These are phyloP conservation scores for Ommatoiulus sabulosus DNA, from an alignment of 2,888 invertebrate genomes.

Conservation along the genomic window DNA sequence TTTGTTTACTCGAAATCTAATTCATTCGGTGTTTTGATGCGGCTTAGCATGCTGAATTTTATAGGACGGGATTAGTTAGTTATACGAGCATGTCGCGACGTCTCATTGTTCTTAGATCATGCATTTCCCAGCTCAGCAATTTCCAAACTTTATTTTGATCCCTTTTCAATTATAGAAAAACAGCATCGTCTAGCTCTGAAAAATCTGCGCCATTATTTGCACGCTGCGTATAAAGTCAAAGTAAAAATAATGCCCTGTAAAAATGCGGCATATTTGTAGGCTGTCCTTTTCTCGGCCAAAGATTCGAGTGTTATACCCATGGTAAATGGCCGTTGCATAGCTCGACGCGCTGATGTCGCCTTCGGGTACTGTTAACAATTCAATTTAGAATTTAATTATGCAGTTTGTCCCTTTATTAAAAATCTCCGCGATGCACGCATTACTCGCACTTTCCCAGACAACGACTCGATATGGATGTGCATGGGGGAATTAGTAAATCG, in stretches of 20 bases:
- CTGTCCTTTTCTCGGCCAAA: background rate
- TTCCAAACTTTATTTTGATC: background rate
- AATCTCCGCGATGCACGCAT: background rate
- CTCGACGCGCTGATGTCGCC: background rate
- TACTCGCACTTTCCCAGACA: no score
- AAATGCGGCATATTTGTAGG: conserved; percentile 25
- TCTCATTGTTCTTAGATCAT: background rate
- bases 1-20: background rate
- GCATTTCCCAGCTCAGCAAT: background rate
- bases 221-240: background rate
- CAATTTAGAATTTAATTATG: background rate
- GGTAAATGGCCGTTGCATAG: background rate
- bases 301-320: background rate
- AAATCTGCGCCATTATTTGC: background rate
- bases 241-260: background rate
- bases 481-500: no score
- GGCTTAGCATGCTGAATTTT: conserved; percentile 20
- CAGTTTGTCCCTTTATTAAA: background rate
- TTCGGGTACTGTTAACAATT: background rate
- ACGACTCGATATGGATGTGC: no score
- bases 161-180: background rate
- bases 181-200: background rate
- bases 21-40: background rate
- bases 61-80: background rate
- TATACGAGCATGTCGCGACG: background rate